phyloP scores from a whole-genome alignment of 2,888 invertebrate genomes.

The Mermis nigrescens region DNA sequence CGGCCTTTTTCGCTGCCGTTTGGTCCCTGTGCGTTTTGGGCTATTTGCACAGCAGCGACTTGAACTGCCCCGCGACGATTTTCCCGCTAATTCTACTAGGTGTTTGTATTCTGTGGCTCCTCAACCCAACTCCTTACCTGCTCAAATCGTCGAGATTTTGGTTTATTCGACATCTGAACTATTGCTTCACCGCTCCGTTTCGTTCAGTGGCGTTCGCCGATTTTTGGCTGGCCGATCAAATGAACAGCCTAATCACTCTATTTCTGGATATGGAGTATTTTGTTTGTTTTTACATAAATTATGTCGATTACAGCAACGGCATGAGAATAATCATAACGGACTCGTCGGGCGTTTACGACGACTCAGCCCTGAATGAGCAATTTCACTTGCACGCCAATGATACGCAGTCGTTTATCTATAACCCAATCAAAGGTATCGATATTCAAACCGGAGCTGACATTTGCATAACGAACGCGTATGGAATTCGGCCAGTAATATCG shows the following conservation, averaged over 20 bases:
- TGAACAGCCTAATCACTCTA: constrained; percentile 67
- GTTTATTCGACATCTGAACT: constrained; percentile 63
- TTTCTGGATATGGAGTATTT: constrained; percentile 84
- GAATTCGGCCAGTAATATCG: constrained; percentile 62
- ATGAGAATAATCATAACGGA: background rate
- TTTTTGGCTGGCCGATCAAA: constrained; percentile 42
- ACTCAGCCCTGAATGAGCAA: background rate
- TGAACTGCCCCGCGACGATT: constrained; percentile 73
- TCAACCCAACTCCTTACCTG: constrained; percentile 75
- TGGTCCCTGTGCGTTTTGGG: constrained; percentile 36
- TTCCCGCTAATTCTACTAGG: constrained; percentile 63
- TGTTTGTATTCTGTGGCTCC: constrained; percentile 56
- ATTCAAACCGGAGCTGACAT: constrained; percentile 35
- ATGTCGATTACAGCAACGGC: constrained; percentile 30
- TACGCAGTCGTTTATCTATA: background rate
- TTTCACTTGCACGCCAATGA: background rate
- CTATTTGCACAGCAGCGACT: constrained; percentile 56
- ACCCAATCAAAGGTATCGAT: constrained; percentile 19
- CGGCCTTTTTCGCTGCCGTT: constrained; percentile 35
- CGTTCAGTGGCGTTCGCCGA: constrained; percentile 40
- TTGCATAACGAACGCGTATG: constrained; percentile 50
- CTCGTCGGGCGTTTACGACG: background rate
- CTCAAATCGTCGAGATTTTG: constrained; percentile 68
- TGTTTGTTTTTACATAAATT: constrained; percentile 59
- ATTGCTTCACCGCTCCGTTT: constrained; percentile 35